Percentiles rank a stretch among this genome's conserved stretches.
phyloP scores from a whole-genome alignment of 1,140 invertebrate genomes.

The Zelostemma sp. region DNA sequence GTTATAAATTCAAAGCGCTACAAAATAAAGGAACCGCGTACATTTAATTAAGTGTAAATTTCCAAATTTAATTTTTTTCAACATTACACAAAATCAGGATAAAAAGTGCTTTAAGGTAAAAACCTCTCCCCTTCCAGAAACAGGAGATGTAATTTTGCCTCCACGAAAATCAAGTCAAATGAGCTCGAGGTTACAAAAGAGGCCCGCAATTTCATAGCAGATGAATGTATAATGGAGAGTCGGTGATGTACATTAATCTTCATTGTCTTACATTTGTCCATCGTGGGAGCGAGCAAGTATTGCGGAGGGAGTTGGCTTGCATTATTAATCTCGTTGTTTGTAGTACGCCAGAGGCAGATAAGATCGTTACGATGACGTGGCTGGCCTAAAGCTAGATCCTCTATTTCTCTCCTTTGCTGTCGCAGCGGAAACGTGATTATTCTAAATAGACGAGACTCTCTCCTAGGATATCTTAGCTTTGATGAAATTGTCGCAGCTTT shows the following conservation, averaged over 20 bases:
- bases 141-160: no score
- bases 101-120: no score
- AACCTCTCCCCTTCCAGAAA: no score
- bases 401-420: neutral
- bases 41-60: no score
- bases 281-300: neutral
- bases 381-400: neutral
- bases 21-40: no score
- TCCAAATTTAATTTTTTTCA: no score
- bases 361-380: constrained; percentile 26
- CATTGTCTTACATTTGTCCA: constrained; percentile 62
- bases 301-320: constrained; percentile 30
- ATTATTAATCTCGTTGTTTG: constrained; percentile 50
- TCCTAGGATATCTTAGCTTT: constrained; percentile 1
- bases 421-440: constrained; percentile 7
- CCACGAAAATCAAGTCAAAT: neutral
- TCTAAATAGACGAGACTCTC: constrained; percentile 10
- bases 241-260: constrained; percentile 56
- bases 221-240: constrained; percentile 25
- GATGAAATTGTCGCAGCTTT: constrained; percentile 6
- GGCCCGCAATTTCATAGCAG: constrained; percentile 3
- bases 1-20: no score
- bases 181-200: constrained; percentile 17
- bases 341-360: constrained; percentile 31
- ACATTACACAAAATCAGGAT: no score